Base-by-base conservation (phyloP, 37 sponge, comb jelly and placozoan species). In the Oopsacas minuta region DNA sequence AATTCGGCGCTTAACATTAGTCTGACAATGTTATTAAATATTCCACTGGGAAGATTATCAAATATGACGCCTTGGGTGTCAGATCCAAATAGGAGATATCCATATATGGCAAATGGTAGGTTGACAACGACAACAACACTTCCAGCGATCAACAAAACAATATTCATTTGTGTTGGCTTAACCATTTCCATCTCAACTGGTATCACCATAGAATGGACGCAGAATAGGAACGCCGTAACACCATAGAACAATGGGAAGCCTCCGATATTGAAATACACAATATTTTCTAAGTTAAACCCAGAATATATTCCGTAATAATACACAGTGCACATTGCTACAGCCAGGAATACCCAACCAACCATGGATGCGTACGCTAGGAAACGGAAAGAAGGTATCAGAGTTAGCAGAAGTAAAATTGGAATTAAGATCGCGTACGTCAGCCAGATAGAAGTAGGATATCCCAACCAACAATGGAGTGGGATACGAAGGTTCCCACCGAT, bases 201-300 rank as follows among this genome's bases (percentile, higher is more conserved):
- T 15, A 93, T 89, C 34, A 93, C 93, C 91, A 93, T 90, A 36
- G 91, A 90, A 89, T 93, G 93, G 15, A 90, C 93, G 82, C 93
- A 93, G 87, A 93, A 93, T 81, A 93, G 93, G 84, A 90, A 93
- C 3, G 93, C 93, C 8, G 93, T 90, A 22, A 90, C 89, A 82
- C 93, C 93, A 49, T 90, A 93, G 85, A 89, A 93, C 81, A 83
- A 87, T 0, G 89, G 91, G 46, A 93, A 35, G 15, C 89, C 90
- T 0, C 34, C 35, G 61, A 81, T 69, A 32, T 46, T 81, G 35
- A 81, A 86, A 10, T 38, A 37, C 12, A 81, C 46, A 25, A 86
- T 39, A n/a, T n/a, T n/a, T 1, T 81, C 82, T 1, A 1, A 8
- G 34, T 39, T 39, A 0, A 81, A 38, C 0, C 82, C 86, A 25